Conservation (phyloP, 2,797 vertebrate genomes). For the Gastrophryne carolinensis region DNA sequence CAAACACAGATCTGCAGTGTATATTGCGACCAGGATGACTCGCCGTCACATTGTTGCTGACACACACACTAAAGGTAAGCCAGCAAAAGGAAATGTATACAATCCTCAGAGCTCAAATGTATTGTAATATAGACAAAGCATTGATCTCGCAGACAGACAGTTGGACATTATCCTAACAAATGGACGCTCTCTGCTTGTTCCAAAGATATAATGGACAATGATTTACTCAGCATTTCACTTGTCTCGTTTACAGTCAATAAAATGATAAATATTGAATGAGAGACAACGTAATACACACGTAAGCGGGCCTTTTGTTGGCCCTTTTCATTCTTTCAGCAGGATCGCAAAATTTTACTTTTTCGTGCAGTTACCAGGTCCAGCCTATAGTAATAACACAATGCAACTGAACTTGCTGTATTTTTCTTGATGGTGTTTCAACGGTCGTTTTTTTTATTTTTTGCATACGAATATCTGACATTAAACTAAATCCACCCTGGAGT, state of each 20-base stretch:
- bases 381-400: too few relatives aligned
- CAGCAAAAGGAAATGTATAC: neutral
- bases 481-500: too few relatives aligned
- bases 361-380: too few relatives aligned
- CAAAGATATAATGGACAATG: slow-evolving; percentile 20
- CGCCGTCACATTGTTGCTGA: neutral
- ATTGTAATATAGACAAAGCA: neutral
- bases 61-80: neutral
- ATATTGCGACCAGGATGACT: neutral
- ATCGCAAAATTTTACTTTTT: too few relatives aligned
- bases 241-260: neutral
- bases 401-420: too few relatives aligned
- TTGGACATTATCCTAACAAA: neutral
- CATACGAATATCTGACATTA: too few relatives aligned
- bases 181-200: slow-evolving; percentile 2
- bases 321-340: too few relatives aligned
- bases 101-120: neutral
- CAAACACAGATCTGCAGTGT: neutral
- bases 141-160: neutral
- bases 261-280: neutral
- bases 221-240: slow-evolving; percentile 19
- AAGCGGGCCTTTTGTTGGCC: neutral
- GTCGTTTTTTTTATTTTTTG: too few relatives aligned
- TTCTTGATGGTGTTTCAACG: too few relatives aligned
- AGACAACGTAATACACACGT: neutral